Base-by-base conservation (phyloP, 2,888 invertebrate genomes). In the Plusia festucae region DNA sequence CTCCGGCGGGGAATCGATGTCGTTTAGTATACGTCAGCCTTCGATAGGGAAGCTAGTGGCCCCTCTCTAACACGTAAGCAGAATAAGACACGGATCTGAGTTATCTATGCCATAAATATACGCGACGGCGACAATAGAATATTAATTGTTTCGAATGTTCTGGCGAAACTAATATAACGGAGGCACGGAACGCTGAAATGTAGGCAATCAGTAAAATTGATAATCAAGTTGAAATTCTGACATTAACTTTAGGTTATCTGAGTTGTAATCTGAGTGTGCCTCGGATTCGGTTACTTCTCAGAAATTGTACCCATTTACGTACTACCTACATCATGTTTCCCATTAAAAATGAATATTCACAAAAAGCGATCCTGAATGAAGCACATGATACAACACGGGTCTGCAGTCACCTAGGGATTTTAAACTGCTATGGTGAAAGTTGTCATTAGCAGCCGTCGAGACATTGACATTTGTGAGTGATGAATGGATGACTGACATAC, bases 11-110 rank as follows among this genome's bases (percentile, higher is more conserved):
- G 74, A 82, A 80, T 78, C 72, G 73, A 62, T 67, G 65, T 80
- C 79, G 76, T 83, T 86, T 81, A 72, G 82, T 68, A 78, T 73
- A 82, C 83, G 84, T 86, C 85, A 85, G 83, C 84, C 54, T 59
- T 58, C 66, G 73, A 68, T 65, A 60, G 73, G 73, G 65, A 65
- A 54, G 55, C 30, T 51, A 54, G 30, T 65, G 22, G 60, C 67
- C 70, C 65, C 72, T 73, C 58, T 32, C 32, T 53, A 62, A 78
- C 71, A 82, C 85, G 84, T 83, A 83, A 85, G 83, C 85, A 76
- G 74, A 87, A 84, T 71, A 65, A 67, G 67, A 70, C 68, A 66
- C 55, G 56, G 70, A 56, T 66, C 68, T 73, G 70, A 77, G 79
- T 81, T 81, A 77, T 79, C 69, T 68, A 61, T 53, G 55, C 66